These are phyloP conservation scores for Drosophila sechellia DNA, from an alignment of 1,140 invertebrate species.

Conservation along the genomic window DNA sequence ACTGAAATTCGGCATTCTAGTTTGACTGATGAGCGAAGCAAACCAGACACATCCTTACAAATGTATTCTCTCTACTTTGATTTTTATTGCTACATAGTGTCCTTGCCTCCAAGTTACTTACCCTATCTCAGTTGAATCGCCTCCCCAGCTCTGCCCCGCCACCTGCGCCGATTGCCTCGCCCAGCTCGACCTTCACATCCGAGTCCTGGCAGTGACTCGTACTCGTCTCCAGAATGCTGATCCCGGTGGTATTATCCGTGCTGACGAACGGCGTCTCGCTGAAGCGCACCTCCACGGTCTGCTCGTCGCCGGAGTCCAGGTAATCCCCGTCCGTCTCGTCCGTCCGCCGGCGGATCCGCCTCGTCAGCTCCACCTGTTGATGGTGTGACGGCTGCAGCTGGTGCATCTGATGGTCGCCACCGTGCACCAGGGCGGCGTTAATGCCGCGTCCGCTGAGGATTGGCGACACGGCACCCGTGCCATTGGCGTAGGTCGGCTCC, in stretches of 20 bases:
- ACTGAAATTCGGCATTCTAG: too few relatives aligned
- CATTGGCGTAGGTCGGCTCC: conserved; percentile 79
- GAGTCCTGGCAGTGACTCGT: conserved; percentile 36
- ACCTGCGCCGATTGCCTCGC: conserved; percentile 18
- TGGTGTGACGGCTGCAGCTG: conserved; percentile 42
- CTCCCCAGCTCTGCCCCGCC: conserved; percentile 27
- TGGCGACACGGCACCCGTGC: conserved; percentile 68
- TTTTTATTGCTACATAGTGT: neutral
- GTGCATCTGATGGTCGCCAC: conserved; percentile 41
- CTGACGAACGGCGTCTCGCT: conserved; percentile 80
- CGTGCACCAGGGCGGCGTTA: conserved; percentile 68
- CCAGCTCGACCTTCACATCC: conserved; percentile 35
- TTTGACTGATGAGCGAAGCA: too few relatives aligned
- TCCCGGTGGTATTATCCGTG: conserved; percentile 73
- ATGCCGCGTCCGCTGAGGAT: conserved; percentile 70
- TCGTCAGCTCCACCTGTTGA: conserved; percentile 56
- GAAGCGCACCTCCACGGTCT: conserved; percentile 80
- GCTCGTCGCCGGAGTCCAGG: conserved; percentile 77
- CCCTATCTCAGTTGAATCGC: conserved; percentile 74
- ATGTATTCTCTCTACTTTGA: too few relatives aligned
- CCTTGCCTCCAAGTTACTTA: conserved; percentile 37
- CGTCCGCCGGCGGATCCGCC: conserved; percentile 46
- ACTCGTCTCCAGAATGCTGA: conserved; percentile 69
- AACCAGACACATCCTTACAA: too few relatives aligned
- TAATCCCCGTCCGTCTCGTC: conserved; percentile 69